A percentile compares a stretch with the other conserved stretches of the same genome.
Evolutionary conservation across 2,888 invertebrate species (phyloP).

Genomic region (Schizaphis graminum): DNA sequence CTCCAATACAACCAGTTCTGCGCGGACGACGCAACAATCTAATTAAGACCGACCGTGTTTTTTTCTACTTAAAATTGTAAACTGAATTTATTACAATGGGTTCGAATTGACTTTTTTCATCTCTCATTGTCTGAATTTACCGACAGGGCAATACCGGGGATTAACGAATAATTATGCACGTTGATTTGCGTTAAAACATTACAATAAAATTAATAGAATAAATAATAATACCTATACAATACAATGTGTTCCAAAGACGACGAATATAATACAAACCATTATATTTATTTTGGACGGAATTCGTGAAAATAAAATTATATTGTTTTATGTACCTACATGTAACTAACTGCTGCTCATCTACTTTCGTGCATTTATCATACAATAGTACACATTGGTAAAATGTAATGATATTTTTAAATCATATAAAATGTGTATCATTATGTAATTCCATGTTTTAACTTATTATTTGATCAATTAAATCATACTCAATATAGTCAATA

Average conservation of each 20-base stretch:
- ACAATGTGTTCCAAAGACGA: background rate
- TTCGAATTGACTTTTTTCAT: background rate
- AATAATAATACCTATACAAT: background rate
- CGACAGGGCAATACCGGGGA: conserved; percentile 46
- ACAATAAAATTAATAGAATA: background rate
- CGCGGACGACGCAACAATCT: conserved; percentile 48
- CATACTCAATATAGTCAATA: background rate
- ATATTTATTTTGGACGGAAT: background rate
- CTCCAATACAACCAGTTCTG: conserved; percentile 50
- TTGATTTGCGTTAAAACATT: background rate
- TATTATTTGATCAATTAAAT: background rate
- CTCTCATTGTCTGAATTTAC: conserved; percentile 43
- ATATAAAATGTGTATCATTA: background rate
- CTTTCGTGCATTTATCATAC: background rate
- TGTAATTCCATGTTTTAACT: background rate
- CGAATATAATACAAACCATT: background rate
- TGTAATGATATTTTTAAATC: background rate
- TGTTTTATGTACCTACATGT: background rate
- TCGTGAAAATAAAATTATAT: background rate
- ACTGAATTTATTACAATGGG: background rate
- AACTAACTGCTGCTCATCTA: background rate
- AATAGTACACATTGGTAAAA: background rate
- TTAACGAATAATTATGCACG: background rate
- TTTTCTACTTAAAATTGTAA: background rate
- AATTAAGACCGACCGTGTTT: conserved; percentile 53